Base-by-base conservation (phyloP, 2,113 vertebrate genomes). In the Octodon degus region DNA sequence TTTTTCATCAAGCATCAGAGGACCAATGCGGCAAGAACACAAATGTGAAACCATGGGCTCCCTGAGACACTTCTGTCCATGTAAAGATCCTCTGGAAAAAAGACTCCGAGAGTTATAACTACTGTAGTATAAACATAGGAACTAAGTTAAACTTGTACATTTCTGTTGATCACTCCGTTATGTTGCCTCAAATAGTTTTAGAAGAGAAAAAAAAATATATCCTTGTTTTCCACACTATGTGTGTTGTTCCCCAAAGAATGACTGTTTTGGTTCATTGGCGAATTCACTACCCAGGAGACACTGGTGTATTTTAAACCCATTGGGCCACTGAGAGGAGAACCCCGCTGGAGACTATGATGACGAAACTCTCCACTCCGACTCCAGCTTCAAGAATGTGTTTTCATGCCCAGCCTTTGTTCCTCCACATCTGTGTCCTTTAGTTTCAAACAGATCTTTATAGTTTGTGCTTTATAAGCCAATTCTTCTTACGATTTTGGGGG, bases 61-160 rank as follows among this genome's bases (percentile, higher is more conserved):
- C 99, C 99, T 99, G 99, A 99, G 98, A 99, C 98, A 98, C 98
- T 98, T 98, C 98, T 99, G 98, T 98, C 98, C 98, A 98, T 98
- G 98, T 97, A 98, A 97, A 98, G 99, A 98, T 99, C 98, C 98
- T 99, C 99, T 99, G 98, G 98, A 99, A 99, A 99, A 99, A 99
- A 99, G 99, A 99, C 99, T 99, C 99, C 98, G 99, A 99, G 99
- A 99, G 99, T 99, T 99, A 98, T 99, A 99, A 99, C 99, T 99
- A 99, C 99, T 99, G 99, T 99, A 99, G 99, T 99, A 99, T 99
- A 99, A 99, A 99, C 99, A 99, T 99, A 99, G 99, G 98, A 99
- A 99, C 99, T 99, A 99, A 99, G 99, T 99, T 99, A 99, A 98
- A 99, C 99, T 99, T 99, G 99, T 99, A 99, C 99, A 99, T 99